Evolutionary conservation across 2,888 invertebrate species (phyloP), one percentile per base, ranked within the genome.

Genomic region (Sarcophaga caerulescens): DNA sequence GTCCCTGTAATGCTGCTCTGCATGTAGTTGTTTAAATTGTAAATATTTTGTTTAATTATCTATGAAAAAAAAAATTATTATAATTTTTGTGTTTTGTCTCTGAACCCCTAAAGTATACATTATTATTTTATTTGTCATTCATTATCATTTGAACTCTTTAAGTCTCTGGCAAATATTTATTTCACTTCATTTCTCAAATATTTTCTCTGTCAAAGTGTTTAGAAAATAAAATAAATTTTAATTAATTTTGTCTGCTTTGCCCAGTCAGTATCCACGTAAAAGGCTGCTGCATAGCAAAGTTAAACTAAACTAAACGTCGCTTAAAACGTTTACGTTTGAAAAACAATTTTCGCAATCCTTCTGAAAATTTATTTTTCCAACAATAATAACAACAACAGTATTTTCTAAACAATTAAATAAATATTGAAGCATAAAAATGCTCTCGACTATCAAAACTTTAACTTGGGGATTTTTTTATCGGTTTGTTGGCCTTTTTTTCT

Each of bases 381-480:
- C 59, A 76, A 76, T 59, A 57, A 35, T 3, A 35, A 47, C 21
- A 21, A 8, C 45, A 73, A 65, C 19, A 19, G 69, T 44, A 52
- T 83, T 81, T 83, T 83, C 60, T 52, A 35, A 77, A 78, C 77
- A 83, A 78, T 77, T 82, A 57, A 70, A 45, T 73, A 23, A 83
- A 78, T 59, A 73, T 73, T 69, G 14, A 52, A 62, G 62, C 62
- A 68, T 62, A 69, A 60, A 66, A 68, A 25, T 21, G 6, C 52
- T 52, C 17, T 52, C 52, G 35, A 66, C 57, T 71, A 63, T 68
- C 62, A 73, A 45, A 35, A n/a, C 71, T 65, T 47, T 8, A 70
- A 23, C 19, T 35, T 60, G 45, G 63, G 69, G 68, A 47, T 47
- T 45, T 62, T 25, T 19, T 12, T 52, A 52, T 52, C 14, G 70